Evolutionary conservation across 1,140 invertebrate species (phyloP).

Genomic region (Ylistrum balloti): DNA sequence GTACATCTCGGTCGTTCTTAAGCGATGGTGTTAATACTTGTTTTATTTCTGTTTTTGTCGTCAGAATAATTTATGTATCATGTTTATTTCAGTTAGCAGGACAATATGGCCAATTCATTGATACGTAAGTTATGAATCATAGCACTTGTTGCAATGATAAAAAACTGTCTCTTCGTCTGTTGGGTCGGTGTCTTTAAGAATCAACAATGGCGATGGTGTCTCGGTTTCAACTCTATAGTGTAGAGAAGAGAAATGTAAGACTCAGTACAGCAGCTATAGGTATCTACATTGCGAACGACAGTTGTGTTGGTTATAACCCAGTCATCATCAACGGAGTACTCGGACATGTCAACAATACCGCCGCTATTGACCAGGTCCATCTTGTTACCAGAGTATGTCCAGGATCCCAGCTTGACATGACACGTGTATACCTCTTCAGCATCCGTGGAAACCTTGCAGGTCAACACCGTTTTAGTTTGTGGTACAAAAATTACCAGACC

Average conservation of each 20-base stretch:
- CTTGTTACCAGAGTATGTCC: neutral
- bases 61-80: too few relatives aligned
- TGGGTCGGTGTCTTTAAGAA: neutral
- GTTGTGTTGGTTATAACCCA: neutral
- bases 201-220: neutral
- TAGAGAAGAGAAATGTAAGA: neutral
- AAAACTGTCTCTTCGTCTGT: neutral
- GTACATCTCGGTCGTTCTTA: too few relatives aligned
- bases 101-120: too few relatives aligned
- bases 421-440: neutral
- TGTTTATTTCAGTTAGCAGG: too few relatives aligned
- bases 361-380: neutral
- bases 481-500: neutral
- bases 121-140: too few relatives aligned
- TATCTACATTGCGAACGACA: neutral
- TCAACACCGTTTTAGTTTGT: neutral
- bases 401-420: neutral
- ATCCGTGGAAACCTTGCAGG: neutral
- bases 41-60: too few relatives aligned
- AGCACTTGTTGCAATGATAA: neutral
- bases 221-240: neutral
- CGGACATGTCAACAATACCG: neutral
- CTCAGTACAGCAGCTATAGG: neutral
- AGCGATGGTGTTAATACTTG: too few relatives aligned
- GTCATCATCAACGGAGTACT: neutral